Conservation (phyloP, 2,888 invertebrate species). For the Atrina japonica region DNA sequence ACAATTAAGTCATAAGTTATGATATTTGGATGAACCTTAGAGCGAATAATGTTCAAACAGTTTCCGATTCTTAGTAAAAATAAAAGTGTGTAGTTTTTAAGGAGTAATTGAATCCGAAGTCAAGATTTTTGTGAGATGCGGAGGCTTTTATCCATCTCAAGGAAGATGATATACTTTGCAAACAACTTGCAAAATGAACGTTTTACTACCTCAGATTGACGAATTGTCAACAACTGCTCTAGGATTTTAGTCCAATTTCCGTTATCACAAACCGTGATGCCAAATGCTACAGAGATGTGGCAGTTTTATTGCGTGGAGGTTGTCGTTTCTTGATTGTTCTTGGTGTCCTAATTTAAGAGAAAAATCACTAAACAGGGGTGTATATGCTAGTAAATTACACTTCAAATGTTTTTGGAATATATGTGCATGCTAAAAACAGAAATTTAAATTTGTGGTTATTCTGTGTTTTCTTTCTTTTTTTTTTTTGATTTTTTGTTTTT, state of each 20-base stretch:
- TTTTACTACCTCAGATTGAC: neutral
- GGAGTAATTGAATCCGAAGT: conserved; percentile 3
- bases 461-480: too few relatives aligned
- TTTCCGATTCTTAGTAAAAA: conserved; percentile 8
- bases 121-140: neutral
- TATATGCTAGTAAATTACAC: too few relatives aligned
- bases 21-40: conserved; percentile 1
- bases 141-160: neutral
- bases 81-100: neutral
- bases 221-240: neutral
- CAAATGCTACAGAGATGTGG: neutral
- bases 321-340: too few relatives aligned
- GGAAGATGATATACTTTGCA: neutral
- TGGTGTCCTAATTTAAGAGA: too few relatives aligned
- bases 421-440: too few relatives aligned
- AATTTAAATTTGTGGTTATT: too few relatives aligned
- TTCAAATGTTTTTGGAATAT: too few relatives aligned
- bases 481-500: too few relatives aligned
- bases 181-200: neutral
- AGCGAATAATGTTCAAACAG: neutral
- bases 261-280: neutral
- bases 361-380: too few relatives aligned
- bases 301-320: conserved; percentile 1
- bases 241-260: conserved; percentile 18
- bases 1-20: neutral